A percentile compares a stretch with the other conserved stretches of the same genome.
Evolutionary conservation across 2,888 invertebrate species (phyloP).

Genomic region (Amiota minor): DNA sequence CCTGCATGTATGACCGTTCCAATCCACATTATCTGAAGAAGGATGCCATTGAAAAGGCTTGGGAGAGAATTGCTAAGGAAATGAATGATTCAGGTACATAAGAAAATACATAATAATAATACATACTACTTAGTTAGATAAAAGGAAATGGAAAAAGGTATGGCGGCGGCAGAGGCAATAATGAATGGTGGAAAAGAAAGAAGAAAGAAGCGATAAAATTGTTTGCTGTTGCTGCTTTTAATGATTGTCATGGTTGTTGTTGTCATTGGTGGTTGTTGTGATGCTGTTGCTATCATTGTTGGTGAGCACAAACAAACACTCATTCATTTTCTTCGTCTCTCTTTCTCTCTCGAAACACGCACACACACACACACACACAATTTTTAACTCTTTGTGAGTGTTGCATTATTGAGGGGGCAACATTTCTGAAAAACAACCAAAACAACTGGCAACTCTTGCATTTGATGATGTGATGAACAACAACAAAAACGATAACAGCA

Average conservation of each 20-base stretch:
- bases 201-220: background rate
- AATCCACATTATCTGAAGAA: conserved; percentile 64
- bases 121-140: conserved; percentile 18
- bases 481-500: conserved; percentile 30
- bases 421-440: background rate
- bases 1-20: conserved; percentile 70
- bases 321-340: background rate
- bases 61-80: conserved; percentile 65
- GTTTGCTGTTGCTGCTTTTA: background rate
- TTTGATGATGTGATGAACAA: conserved; percentile 22
- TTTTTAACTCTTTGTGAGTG: background rate
- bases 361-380: background rate
- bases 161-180: background rate
- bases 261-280: conserved; percentile 13
- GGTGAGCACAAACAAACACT: background rate
- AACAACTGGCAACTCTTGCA: background rate
- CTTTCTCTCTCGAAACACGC: background rate
- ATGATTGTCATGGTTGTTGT: conserved; percentile 7
- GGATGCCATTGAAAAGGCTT: conserved; percentile 64
- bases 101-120: conserved; percentile 23
- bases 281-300: background rate
- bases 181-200: background rate
- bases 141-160: background rate
- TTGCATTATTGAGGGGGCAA: conserved; percentile 4
- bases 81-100: conserved; percentile 66